These are phyloP conservation scores for Zonotrichia albicollis DNA, from an alignment of 2,797 vertebrate species.

Conservation along the genomic window DNA sequence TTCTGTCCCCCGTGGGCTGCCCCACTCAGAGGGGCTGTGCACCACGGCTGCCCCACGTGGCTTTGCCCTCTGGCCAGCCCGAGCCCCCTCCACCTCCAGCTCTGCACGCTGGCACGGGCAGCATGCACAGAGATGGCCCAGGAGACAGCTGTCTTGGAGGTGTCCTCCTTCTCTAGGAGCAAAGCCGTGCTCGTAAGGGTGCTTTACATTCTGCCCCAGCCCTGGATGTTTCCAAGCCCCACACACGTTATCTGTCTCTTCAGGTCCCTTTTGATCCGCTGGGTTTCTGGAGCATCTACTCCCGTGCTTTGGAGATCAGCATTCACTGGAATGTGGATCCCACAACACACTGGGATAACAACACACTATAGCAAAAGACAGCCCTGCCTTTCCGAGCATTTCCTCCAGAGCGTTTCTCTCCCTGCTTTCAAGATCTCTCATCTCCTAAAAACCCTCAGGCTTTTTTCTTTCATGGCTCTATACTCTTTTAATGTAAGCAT, in stretches of 20 bases:
- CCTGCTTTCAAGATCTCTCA: slow-evolving; percentile 16
- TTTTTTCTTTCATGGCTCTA: neutral
- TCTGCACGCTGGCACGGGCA: neutral
- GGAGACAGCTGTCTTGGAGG: neutral
- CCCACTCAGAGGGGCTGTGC: neutral
- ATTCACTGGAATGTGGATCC: accelerated
- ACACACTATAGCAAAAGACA: neutral
- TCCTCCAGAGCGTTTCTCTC: neutral
- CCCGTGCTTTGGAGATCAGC: neutral
- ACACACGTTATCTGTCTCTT: accelerated
- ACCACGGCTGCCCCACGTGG: accelerated
- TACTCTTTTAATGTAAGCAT: neutral
- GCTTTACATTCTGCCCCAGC: neutral
- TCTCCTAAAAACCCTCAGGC: neutral
- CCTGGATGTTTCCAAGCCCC: neutral
- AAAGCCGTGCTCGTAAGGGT: accelerated
- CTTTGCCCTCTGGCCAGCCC: accelerated
- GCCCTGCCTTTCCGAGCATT: neutral
- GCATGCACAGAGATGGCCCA: accelerated
- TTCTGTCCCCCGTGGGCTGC: accelerated
- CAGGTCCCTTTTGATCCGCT: neutral
- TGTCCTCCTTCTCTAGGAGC: neutral
- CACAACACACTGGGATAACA: neutral
- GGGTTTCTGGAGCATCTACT: neutral
- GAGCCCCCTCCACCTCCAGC: accelerated